phyloP scores from a whole-genome alignment of 2,797 vertebrate genomes.

The Lagodon rhomboides region DNA sequence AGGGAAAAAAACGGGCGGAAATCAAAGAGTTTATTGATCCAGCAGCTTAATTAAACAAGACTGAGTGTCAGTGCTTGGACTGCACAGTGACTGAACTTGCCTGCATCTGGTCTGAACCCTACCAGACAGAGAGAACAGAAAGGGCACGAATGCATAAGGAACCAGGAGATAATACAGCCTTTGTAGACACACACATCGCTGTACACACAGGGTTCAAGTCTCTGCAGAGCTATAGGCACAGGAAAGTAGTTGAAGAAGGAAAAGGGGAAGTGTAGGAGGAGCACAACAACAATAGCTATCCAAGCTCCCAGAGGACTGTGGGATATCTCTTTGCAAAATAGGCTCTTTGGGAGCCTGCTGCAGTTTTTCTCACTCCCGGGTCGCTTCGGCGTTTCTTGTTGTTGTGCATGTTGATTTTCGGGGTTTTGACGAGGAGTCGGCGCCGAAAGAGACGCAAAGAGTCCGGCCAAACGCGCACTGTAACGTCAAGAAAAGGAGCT shows the following conservation, averaged over 20 bases:
- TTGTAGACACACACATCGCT: background rate
- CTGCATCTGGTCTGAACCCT: constrained; percentile 56
- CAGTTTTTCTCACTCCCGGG: constrained; percentile 27
- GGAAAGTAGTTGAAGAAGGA: constrained; percentile 27
- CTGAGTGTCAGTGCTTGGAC: constrained; percentile 66
- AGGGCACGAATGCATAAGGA: constrained; percentile 15
- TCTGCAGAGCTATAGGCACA: constrained; percentile 21
- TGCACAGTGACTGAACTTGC: constrained; percentile 52
- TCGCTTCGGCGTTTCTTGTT: constrained; percentile 13
- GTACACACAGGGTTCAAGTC: constrained; percentile 4
- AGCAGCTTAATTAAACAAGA: constrained; percentile 79
- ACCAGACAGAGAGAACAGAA: constrained; percentile 20
- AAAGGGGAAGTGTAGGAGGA: constrained; percentile 29
- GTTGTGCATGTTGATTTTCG: constrained; percentile 42
- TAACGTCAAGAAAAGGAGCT: background rate
- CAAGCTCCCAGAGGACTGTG: constrained; percentile 48
- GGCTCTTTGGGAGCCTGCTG: constrained; percentile 21
- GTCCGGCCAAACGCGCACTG: background rate
- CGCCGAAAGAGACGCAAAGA: background rate
- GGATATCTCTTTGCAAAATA: constrained; percentile 44
- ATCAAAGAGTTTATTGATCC: constrained; percentile 79
- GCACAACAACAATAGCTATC: constrained; percentile 37
- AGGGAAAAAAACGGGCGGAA: constrained; percentile 35
- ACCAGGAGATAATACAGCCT: constrained; percentile 26
- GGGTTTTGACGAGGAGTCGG: background rate